Base-by-base conservation (phyloP, 2,888 invertebrate genomes). In the Ischnura elegans region DNA sequence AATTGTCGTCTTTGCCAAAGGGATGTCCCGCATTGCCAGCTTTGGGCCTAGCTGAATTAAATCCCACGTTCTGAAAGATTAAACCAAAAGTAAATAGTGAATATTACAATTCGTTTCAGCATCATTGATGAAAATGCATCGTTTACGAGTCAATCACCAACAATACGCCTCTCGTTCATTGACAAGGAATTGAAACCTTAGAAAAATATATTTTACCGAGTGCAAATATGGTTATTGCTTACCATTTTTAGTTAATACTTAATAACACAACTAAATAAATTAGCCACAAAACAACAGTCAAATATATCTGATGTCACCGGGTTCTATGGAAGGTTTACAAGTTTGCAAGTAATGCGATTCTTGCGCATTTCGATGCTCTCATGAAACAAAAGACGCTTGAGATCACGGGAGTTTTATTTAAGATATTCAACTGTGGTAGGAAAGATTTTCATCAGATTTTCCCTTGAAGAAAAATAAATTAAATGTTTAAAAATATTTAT, bases 61-160 rank as follows among this genome's bases (percentile, higher is more conserved):
- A 96, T 94, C 97, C 97, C 95, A 97, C 97, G 97, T 97, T 97
- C 97, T 97, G 93, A 96, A 96, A 94, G 87, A 93, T 51, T 19
- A 51, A 19, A 51, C 4, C 6, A 51, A 51, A 51, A 51, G 2
- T 5, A 5, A 19, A 51, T 5, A 51, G 13, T 1, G 19, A 94
- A 94, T 36, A 5, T 36, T 29, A n/a, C 76, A 36, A 2, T 29
- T 76, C 25, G 36, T 76, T 13, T 76, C 36, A 29, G 36, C 36
- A 76, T n/a, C n/a, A 61, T n/a, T n/a, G 25, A 36, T 2, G 1
- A 36, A 36, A 6, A 29, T 29, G 13, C n/a, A 66, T 21, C 2
- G 8, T 6, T 29, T 10, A 13, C 29, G n/a, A n/a, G 29, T 13
- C n/a, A 0, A 29, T 66, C 29, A 8, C 29, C 5, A 29, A 8